These are phyloP conservation scores for Campoplex nolae DNA, from an alignment of 2,888 invertebrate genomes.

Conservation along the genomic window DNA sequence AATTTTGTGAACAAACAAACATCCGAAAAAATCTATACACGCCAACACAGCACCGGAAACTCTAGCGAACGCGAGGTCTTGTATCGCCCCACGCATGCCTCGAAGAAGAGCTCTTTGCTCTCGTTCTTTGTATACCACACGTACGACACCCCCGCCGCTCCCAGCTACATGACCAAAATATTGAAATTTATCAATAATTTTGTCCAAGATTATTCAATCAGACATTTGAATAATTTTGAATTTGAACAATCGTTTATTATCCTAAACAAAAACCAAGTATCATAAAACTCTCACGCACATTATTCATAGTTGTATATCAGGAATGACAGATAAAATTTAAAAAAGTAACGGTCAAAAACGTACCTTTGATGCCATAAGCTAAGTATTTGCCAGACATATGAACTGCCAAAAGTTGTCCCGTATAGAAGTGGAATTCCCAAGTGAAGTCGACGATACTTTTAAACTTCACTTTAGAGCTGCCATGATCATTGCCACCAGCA, in stretches of 20 bases:
- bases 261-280: no score
- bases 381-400: slow-evolving; percentile 94
- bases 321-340: not conserved
- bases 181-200: not conserved
- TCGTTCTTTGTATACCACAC: slow-evolving; percentile 92
- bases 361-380: slow-evolving; percentile 97
- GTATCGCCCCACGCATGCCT: slow-evolving; percentile 94
- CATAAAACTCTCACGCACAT: no score
- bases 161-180: slow-evolving; percentile 72
- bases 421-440: slow-evolving; percentile 95
- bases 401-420: slow-evolving; percentile 94
- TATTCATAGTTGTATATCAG: no score
- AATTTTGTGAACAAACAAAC: slow-evolving; percentile 93
- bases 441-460: slow-evolving; percentile 96
- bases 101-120: slow-evolving; percentile 93
- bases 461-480: slow-evolving; percentile 95
- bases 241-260: no score
- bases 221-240: not conserved
- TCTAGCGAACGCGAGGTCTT: slow-evolving; percentile 96
- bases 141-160: slow-evolving; percentile 89
- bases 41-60: slow-evolving; percentile 92
- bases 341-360: not conserved
- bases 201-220: not conserved
- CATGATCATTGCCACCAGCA: slow-evolving; percentile 90
- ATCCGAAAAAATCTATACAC: slow-evolving; percentile 94